These are phyloP conservation scores for Phylloscopus trochilus DNA, from an alignment of 2,113 vertebrate genomes.

Conservation along the genomic window DNA sequence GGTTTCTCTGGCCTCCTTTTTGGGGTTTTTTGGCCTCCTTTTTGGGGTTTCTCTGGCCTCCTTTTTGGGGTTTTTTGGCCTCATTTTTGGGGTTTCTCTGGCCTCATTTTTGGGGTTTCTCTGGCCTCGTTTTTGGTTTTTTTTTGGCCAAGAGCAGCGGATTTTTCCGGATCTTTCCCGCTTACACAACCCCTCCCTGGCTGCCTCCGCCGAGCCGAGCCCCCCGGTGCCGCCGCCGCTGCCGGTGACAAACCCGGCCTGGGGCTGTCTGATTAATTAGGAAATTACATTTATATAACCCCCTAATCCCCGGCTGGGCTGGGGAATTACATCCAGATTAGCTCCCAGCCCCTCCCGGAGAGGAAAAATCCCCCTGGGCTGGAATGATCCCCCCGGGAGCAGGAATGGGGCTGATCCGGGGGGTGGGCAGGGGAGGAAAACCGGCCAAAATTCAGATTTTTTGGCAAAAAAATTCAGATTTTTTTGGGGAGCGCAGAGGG, in stretches of 20 bases:
- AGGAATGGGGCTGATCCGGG: neutral
- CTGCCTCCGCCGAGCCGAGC: neutral
- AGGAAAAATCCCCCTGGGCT: constrained; percentile 34
- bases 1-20: no score
- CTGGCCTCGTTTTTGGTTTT: no score
- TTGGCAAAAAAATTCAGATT: no score
- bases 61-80: no score
- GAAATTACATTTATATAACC: constrained; percentile 80
- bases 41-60: no score
- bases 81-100: no score
- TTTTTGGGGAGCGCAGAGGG: no score
- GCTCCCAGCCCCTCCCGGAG: constrained; percentile 64
- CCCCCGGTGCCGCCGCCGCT: rapidly evolving
- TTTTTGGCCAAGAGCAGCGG: no score
- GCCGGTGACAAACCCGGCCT: neutral
- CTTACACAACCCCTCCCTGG: neutral
- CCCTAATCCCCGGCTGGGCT: constrained; percentile 71
- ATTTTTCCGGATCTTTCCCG: neutral
- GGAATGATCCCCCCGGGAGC: constrained; percentile 27
- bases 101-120: no score
- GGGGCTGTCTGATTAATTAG: constrained; percentile 72
- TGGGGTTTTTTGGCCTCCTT: no score
- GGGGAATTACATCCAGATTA: constrained; percentile 76
- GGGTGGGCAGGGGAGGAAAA: no score
- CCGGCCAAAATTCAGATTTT: neutral